Conservation (phyloP, 2,888 invertebrate genomes). For the Watsonalla binaria region DNA sequence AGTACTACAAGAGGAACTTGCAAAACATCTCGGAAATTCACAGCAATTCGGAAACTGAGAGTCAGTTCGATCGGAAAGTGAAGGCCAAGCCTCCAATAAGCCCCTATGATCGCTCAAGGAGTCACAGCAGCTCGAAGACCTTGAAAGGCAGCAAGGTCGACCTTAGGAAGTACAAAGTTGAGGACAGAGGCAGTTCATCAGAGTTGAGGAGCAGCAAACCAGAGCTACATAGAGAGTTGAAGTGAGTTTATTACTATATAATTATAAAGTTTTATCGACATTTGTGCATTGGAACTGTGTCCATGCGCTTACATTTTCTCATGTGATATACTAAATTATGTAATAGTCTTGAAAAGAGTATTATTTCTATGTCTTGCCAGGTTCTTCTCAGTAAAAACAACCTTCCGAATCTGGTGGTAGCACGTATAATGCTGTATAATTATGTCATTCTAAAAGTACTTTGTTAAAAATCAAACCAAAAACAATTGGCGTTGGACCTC, state of each 20-base stretch:
- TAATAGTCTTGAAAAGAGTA: no score
- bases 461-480: no score
- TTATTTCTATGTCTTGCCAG: no score
- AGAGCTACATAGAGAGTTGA: constrained; percentile 56
- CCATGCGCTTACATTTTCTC: no score
- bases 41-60: constrained; percentile 66
- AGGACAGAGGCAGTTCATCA: constrained; percentile 49
- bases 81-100: constrained; percentile 63
- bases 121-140: constrained; percentile 71
- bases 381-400: no score
- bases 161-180: constrained; percentile 29
- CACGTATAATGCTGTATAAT: no score
- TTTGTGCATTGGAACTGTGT: no score
- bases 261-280: no score
- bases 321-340: no score
- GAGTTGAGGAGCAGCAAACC: constrained; percentile 65
- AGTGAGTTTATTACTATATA: constrained; percentile 44
- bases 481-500: no score
- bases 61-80: constrained; percentile 48
- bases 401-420: no score
- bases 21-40: constrained; percentile 79
- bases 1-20: constrained; percentile 69
- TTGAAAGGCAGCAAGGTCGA: constrained; percentile 48
- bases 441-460: no score
- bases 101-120: constrained; percentile 65